Evolutionary conservation across 2,888 invertebrate species (phyloP), one percentile per base, ranked within the genome.

Genomic region (Quadroppia sp.): DNA sequence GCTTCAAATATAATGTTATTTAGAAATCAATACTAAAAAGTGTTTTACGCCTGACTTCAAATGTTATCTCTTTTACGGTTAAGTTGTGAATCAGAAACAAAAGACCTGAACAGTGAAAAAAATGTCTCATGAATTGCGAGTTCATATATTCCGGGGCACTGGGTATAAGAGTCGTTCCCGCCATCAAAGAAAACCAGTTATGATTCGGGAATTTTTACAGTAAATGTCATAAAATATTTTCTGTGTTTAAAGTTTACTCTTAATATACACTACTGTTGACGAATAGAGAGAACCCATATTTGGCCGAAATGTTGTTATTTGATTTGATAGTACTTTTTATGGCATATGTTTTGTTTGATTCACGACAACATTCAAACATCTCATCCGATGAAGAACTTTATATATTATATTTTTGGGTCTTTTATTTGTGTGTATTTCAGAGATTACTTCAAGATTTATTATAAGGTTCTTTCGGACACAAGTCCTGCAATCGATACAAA

Each of bases 1-100:
- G 30, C 61, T 25, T 32, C 61, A 61, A 61, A 32, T 28, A 13
- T 45, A 17, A 1, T 61, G 11, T 28, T 61, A 15, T 32, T 32
- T 61, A 32, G 30, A 32, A 61, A 61, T 61, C 61, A 61, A 61
- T 61, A 61, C 28, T 61, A 32, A 61, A 61, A 30, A 61, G 61
- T 61, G 32, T 61, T 61, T 61, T 32, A 61, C 61, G 61, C 61
- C 7, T 61, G 61, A 61, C 61, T 61, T 61, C 28, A 61, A 61
- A 61, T 61, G 61, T 61, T 61, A 61, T 61, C 61, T 61, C 61
- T 61, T 61, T 61, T 61, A 61, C 61, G 61, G 61, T 61, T 61
- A 61, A 61, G 61, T 61, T 61, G 61, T 61, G 32, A 61, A 30
- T 30, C 17, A 61, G 17, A 28, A 30, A 61, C 30, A 61, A 61